These are phyloP conservation scores for Philypnodon macrostomus DNA, from an alignment of 2,797 vertebrate species.

Conservation along the genomic window DNA sequence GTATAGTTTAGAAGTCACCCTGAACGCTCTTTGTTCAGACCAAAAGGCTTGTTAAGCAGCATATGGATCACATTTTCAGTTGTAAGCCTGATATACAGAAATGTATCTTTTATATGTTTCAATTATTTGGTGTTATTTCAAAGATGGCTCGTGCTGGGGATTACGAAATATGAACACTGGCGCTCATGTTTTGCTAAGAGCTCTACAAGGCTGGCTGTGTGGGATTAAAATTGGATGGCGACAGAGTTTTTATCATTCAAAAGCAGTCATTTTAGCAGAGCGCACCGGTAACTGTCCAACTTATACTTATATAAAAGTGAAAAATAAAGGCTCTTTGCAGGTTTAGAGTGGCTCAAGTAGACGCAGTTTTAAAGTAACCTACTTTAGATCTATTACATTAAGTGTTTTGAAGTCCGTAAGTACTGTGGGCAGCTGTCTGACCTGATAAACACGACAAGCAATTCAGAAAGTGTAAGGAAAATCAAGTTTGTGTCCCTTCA, in stretches of 20 bases:
- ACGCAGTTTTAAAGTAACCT: background rate
- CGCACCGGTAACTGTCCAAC: conserved; percentile 2
- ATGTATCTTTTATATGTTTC: conserved; percentile 15
- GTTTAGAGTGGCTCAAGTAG: background rate
- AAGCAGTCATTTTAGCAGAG: conserved; percentile 1
- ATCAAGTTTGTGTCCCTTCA: background rate
- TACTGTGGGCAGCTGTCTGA: conserved; percentile 1
- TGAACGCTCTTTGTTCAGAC: conserved; percentile 22
- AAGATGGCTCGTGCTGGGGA: conserved; percentile 18
- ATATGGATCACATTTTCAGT: conserved; percentile 11
- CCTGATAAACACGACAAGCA: conserved; percentile 2
- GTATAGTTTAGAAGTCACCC: too few relatives aligned
- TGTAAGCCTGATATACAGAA: conserved; percentile 13
- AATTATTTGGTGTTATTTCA: conserved; percentile 34
- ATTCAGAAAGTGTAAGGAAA: background rate
- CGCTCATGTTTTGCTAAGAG: conserved; percentile 14
- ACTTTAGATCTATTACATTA: background rate
- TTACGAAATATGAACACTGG: conserved; percentile 24
- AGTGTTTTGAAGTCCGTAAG: conserved; percentile 4
- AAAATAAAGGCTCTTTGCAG: background rate
- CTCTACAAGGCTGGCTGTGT: conserved; percentile 1
- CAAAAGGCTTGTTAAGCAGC: conserved; percentile 15
- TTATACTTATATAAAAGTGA: background rate
- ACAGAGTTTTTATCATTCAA: conserved; percentile 3
- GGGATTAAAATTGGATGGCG: conserved; percentile 10